Evolutionary conservation across 2,113 vertebrate genomes (phyloP).

Genomic region (Poeciliopsis retropinna): DNA sequence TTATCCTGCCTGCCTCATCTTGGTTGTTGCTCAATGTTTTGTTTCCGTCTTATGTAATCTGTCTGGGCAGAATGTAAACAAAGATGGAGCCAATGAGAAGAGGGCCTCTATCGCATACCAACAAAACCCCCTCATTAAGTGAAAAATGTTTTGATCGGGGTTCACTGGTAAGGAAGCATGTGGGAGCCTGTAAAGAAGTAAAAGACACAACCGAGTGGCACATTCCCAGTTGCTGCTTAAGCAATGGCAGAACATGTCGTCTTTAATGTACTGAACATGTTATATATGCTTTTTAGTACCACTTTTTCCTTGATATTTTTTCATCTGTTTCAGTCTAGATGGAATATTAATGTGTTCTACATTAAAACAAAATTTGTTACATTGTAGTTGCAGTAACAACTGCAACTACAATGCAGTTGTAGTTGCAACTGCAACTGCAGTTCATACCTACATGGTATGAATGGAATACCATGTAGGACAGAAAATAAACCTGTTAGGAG

Average conservation of each 20-base stretch:
- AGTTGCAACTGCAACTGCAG: too few species aligned
- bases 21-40: conserved; percentile 48
- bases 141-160: conserved; percentile 42
- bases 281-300: background rate
- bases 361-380: background rate
- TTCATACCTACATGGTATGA: too few species aligned
- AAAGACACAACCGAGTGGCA: background rate
- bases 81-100: conserved; percentile 24
- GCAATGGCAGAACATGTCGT: background rate
- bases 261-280: background rate
- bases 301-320: background rate
- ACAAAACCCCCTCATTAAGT: conserved; percentile 39
- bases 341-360: background rate
- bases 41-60: conserved; percentile 68
- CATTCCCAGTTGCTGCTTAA: conserved; percentile 23
- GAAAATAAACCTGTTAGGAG: background rate
- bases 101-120: conserved; percentile 24
- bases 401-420: too few species aligned
- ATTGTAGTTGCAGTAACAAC: too few species aligned
- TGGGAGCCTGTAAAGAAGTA: conserved; percentile 2
- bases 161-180: background rate
- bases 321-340: background rate
- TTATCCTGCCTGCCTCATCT: conserved; percentile 46
- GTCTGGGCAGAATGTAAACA: conserved; percentile 65
- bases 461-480: background rate